Percentiles rank a stretch among this genome's conserved stretches.
These are phyloP conservation scores for Hylomyscus alleni DNA, from an alignment of 2,797 vertebrate genomes.

Conservation along the genomic window DNA sequence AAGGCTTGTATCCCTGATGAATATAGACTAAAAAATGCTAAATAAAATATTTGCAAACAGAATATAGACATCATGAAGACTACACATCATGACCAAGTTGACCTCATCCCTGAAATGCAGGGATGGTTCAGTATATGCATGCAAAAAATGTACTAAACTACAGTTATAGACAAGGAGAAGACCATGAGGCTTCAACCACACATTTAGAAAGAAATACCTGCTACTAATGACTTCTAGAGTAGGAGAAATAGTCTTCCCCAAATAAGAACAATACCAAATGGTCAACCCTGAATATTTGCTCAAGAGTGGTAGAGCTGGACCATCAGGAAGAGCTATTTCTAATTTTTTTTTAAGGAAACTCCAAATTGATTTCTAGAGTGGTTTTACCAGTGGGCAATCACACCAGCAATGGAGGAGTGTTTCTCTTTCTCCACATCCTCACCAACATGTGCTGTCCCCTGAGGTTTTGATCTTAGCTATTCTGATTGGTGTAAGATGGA, in stretches of 20 bases:
- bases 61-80: not conserved
- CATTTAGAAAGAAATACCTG: not conserved
- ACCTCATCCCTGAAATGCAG: not conserved
- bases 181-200: not conserved
- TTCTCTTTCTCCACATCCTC: too few species aligned
- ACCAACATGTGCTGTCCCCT: too few species aligned
- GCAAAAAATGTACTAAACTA: not conserved
- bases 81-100: not conserved
- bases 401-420: too few species aligned
- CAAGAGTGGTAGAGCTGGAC: too few species aligned
- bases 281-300: not conserved
- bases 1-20: not conserved
- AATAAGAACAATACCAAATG: not conserved
- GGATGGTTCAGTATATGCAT: too few species aligned
- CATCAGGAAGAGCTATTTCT: too few species aligned
- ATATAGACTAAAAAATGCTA: not conserved
- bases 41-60: not conserved
- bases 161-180: not conserved
- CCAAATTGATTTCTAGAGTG: too few species aligned
- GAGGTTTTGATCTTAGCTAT: too few species aligned
- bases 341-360: too few species aligned
- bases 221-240: not conserved
- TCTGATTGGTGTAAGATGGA: too few species aligned
- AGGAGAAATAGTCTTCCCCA: not conserved
- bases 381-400: too few species aligned